phyloP scores from a whole-genome alignment of 2,797 vertebrate species.

The Brotula barbata region DNA sequence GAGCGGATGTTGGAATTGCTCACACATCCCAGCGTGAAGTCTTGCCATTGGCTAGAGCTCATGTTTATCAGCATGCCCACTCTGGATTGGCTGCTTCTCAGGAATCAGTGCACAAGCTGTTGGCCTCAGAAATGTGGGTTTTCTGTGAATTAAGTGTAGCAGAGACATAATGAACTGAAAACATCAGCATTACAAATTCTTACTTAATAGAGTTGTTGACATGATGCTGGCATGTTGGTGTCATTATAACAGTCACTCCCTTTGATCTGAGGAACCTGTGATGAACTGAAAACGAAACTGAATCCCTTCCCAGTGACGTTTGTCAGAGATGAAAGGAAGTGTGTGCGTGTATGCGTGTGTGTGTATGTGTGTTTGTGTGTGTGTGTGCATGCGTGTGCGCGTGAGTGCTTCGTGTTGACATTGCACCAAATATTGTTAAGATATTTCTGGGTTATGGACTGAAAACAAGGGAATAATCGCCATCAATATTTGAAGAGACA shows the following conservation, averaged over 20 bases:
- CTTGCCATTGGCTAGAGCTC: slow-evolving; percentile 33
- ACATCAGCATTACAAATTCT: not conserved
- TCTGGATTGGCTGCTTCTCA: slow-evolving; percentile 15
- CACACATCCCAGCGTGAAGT: slow-evolving; percentile 42
- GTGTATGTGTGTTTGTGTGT: not conserved
- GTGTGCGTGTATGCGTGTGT: not conserved
- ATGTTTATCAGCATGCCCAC: slow-evolving; percentile 23
- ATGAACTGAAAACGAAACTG: not conserved
- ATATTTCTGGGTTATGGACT: slow-evolving; percentile 19
- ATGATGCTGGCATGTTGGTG: not conserved
- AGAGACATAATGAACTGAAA: not conserved
- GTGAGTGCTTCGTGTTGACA: not conserved
- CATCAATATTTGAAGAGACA: slow-evolving; percentile 19
- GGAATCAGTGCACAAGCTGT: not conserved
- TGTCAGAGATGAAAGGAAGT: not conserved
- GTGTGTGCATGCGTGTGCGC: not conserved
- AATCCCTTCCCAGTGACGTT: too few relatives aligned
- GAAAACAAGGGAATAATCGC: slow-evolving; percentile 23
- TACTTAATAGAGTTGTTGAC: not conserved
- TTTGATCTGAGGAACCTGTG: not conserved
- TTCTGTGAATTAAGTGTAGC: not conserved
- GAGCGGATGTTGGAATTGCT: slow-evolving; percentile 54
- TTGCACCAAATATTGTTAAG: not conserved
- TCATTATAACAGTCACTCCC: not conserved
- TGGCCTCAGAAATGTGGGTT: not conserved